A percentile compares a stretch with the other conserved stretches of the same genome.
phyloP scores from a whole-genome alignment of 1,140 invertebrate genomes.

The Drosophila simulans region DNA sequence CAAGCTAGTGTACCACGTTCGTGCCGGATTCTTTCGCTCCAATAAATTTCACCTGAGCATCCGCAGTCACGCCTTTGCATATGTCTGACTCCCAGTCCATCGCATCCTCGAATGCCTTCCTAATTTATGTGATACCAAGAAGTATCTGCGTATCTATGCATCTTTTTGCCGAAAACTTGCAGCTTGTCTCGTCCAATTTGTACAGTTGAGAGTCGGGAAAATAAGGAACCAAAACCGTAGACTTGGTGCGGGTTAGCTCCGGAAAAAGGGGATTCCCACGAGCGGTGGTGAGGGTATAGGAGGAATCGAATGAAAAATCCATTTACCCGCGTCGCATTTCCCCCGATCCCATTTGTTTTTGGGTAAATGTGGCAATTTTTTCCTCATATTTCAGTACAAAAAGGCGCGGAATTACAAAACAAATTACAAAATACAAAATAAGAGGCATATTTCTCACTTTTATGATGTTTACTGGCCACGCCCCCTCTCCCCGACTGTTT shows the following conservation, averaged over 20 bases:
- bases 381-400: constrained; percentile 73
- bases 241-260: constrained; percentile 28
- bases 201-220: constrained; percentile 26
- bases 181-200: constrained; percentile 57
- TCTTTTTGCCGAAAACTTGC: constrained; percentile 39
- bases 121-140: constrained; percentile 60
- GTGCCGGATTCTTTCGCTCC: constrained; percentile 24
- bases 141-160: constrained; percentile 43
- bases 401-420: constrained; percentile 58
- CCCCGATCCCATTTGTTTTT: constrained; percentile 18
- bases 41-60: constrained; percentile 73
- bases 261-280: constrained; percentile 54
- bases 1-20: constrained; percentile 46
- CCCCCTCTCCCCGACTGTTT: constrained; percentile 30
- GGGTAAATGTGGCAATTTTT: constrained; percentile 77
- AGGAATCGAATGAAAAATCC: constrained; percentile 75
- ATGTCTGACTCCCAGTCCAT: constrained; percentile 48
- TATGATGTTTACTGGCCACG: constrained; percentile 60
- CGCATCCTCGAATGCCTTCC: constrained; percentile 12
- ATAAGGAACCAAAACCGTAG: constrained; percentile 22
- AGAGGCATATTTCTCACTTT: constrained; percentile 75
- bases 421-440: constrained; percentile 76
- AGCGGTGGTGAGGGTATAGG: background rate
- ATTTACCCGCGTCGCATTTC: constrained; percentile 43
- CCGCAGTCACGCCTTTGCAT: constrained; percentile 74